phyloP scores from a whole-genome alignment of 2,113 vertebrate genomes.

The Glaucidium brasilianum region DNA sequence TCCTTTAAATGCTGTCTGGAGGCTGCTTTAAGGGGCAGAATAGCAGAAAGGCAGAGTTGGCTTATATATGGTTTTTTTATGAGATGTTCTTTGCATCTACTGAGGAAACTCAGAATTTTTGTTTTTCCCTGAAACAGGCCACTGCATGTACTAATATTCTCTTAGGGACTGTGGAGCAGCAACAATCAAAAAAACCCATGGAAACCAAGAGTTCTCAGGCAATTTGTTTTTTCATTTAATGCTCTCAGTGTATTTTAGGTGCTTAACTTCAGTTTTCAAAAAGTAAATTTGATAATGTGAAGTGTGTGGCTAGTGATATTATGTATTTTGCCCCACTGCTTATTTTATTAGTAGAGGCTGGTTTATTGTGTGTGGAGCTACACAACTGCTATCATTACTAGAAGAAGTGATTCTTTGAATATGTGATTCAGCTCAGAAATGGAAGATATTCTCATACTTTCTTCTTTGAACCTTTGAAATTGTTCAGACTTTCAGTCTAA shows the following conservation, averaged over 20 bases:
- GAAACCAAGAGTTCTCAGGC: background rate
- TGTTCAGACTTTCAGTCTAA: background rate
- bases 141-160: background rate
- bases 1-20: background rate
- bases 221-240: background rate
- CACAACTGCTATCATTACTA: background rate
- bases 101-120: background rate
- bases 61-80: background rate
- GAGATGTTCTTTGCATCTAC: background rate
- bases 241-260: background rate
- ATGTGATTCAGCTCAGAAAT: fast-evolving
- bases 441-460: background rate
- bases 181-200: background rate
- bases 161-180: background rate
- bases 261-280: background rate
- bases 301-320: background rate
- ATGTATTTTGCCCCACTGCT: background rate
- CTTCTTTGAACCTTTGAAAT: background rate
- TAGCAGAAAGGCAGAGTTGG: background rate
- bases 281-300: background rate
- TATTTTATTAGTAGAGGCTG: background rate
- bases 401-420: background rate
- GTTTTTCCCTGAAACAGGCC: background rate
- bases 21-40: background rate
- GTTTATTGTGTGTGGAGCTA: background rate